These are phyloP conservation scores for Amphipoea oculea DNA, from an alignment of 2,888 invertebrate genomes.

Conservation along the genomic window DNA sequence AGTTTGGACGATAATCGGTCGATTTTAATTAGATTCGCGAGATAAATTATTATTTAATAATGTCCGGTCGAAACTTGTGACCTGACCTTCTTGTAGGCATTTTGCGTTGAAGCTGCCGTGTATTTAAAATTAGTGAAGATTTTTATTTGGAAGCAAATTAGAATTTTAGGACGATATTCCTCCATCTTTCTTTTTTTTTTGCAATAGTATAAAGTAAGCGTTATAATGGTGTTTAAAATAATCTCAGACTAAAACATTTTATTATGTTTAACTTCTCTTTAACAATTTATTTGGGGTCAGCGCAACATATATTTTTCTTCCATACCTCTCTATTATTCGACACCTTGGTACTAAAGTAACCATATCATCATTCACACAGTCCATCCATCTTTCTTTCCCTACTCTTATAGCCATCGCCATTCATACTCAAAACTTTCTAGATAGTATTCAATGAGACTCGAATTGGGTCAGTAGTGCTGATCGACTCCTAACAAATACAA, in stretches of 20 bases:
- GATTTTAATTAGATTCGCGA: conserved; percentile 2
- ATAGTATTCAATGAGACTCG: not conserved
- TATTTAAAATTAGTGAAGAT: not conserved
- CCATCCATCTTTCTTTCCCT: not conserved
- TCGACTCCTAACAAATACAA: not conserved
- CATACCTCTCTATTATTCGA: not conserved
- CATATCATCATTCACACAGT: too few species aligned
- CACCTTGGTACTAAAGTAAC: not conserved
- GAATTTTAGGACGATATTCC: not conserved
- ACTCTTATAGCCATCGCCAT: not conserved
- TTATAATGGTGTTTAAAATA: not conserved
- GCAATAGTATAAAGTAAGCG: too few species aligned
- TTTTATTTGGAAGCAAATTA: not conserved
- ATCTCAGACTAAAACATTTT: not conserved
- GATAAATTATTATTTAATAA: conserved; percentile 16
- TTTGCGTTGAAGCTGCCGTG: not conserved
- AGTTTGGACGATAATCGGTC: conserved; percentile 9
- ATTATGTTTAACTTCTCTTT: not conserved
- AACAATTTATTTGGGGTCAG: not conserved
- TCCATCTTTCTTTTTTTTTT: not conserved
- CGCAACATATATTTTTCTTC: too few species aligned
- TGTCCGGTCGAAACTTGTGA: conserved; percentile 13
- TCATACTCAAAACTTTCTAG: not conserved
- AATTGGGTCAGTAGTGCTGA: conserved; percentile 6
- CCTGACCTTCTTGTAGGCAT: conserved; percentile 10